Evolutionary conservation across 92 coral and sea anemone genomes (phyloP).

Genomic region (Montipora capitata): DNA sequence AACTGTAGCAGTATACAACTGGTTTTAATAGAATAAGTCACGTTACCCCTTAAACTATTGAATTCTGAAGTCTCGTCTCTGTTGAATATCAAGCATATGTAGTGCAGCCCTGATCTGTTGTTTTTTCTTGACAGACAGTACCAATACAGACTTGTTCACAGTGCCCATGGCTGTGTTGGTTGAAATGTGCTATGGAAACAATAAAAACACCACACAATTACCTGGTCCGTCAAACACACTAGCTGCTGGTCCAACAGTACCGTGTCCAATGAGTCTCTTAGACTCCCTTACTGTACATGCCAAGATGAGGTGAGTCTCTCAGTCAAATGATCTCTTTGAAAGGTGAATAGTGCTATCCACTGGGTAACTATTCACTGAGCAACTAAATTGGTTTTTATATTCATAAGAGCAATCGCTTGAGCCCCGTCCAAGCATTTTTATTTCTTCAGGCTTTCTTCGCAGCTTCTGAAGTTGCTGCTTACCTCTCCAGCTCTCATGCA

Average conservation of each 20-base stretch:
- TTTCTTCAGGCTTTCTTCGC: too few relatives aligned
- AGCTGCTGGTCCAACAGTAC: slow-evolving; percentile 90
- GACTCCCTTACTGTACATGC: slow-evolving; percentile 96
- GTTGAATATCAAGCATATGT: neutral
- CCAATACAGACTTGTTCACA: slow-evolving; percentile 84
- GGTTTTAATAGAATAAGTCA: too few relatives aligned
- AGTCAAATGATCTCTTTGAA: too few relatives aligned
- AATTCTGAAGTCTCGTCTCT: neutral
- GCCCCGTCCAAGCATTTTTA: too few relatives aligned
- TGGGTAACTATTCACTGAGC: too few relatives aligned
- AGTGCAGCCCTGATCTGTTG: neutral
- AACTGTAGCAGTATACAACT: too few relatives aligned
- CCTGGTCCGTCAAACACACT: slow-evolving; percentile 95
- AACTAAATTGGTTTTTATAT: too few relatives aligned
- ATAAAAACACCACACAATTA: slow-evolving; percentile 77
- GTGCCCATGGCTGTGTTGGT: slow-evolving; percentile 89
- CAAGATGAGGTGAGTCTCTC: slow-evolving; percentile 83
- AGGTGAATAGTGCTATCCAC: too few relatives aligned
- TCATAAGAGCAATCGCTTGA: too few relatives aligned
- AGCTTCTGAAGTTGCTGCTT: too few relatives aligned
- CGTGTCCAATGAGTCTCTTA: slow-evolving; percentile 92
- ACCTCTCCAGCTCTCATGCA: too few relatives aligned
- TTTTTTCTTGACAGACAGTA: slow-evolving; percentile 78
- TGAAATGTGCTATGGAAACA: slow-evolving; percentile 93
- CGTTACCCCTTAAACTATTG: too few relatives aligned